Evolutionary conservation across 2,797 vertebrate genomes (phyloP).

Genomic region (Enteromius anoplus): DNA sequence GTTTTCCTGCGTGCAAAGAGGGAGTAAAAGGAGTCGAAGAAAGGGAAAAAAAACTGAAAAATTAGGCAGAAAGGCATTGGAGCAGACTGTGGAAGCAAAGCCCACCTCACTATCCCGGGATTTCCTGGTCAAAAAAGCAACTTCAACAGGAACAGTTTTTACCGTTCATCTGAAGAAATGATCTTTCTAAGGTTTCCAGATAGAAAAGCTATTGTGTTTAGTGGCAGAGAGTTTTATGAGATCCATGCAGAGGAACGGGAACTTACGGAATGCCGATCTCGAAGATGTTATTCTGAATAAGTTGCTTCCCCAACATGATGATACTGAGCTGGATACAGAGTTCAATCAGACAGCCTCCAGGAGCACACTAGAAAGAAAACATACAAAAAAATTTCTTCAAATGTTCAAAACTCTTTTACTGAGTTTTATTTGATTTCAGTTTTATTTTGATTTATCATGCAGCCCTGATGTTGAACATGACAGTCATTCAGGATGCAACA

Average conservation of each 20-base stretch:
- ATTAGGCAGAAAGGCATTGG: neutral
- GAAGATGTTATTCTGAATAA: constrained; percentile 98
- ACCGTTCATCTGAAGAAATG: neutral
- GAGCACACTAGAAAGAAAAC: constrained; percentile 84
- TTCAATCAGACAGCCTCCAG: constrained; percentile 96
- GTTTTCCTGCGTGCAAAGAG: neutral
- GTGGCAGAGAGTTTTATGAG: constrained; percentile 1
- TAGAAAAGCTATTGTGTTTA: neutral
- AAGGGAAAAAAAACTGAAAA: neutral
- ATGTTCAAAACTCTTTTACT: neutral
- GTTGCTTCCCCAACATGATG: constrained; percentile 98
- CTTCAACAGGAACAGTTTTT: neutral
- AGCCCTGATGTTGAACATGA: neutral
- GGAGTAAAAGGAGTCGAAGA: neutral
- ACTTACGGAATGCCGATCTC: constrained; percentile 97
- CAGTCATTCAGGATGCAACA: neutral
- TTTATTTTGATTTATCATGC: neutral
- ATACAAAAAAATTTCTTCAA: neutral
- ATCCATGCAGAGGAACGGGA: constrained; percentile 11
- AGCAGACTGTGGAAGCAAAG: neutral
- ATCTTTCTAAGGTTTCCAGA: constrained; percentile 13
- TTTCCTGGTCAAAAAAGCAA: constrained; percentile 21
- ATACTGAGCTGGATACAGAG: constrained; percentile 97
- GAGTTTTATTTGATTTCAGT: neutral
- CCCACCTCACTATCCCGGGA: neutral